A percentile compares a stretch with the other conserved stretches of the same genome.
Evolutionary conservation across 1,140 invertebrate genomes (phyloP).

Genomic region (Sinella curviseta): DNA sequence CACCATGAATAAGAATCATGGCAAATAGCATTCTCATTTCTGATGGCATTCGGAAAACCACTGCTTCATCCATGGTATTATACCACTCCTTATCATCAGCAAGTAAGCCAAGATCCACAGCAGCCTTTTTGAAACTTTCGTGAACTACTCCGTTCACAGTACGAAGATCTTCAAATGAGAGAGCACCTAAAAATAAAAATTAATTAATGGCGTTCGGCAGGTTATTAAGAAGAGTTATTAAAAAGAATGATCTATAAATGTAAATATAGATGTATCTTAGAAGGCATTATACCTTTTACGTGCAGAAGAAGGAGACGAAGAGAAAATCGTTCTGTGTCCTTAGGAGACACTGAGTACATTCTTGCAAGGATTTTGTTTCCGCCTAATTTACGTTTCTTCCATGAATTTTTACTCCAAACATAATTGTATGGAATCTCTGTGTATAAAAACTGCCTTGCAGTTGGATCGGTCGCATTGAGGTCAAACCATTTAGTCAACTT

Average conservation of each 20-base stretch:
- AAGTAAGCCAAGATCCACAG: constrained; percentile 49
- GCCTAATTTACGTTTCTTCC: constrained; percentile 50
- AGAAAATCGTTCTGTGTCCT: constrained; percentile 49
- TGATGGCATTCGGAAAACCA: constrained; percentile 25
- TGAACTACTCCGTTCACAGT: constrained; percentile 34
- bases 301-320: constrained; percentile 51
- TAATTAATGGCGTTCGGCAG: not conserved
- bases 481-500: constrained; percentile 36
- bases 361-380: constrained; percentile 49
- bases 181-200: constrained; percentile 30
- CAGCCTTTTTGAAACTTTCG: constrained; percentile 39
- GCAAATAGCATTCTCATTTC: constrained; percentile 54
- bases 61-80: constrained; percentile 46
- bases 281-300: constrained; percentile 49
- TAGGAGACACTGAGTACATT: constrained; percentile 51
- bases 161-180: constrained; percentile 36
- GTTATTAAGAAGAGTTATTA: no score
- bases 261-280: not conserved
- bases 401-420: constrained; percentile 51
- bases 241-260: no score
- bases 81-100: constrained; percentile 53
- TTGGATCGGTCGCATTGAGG: constrained; percentile 42
- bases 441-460: constrained; percentile 50
- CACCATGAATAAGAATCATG: constrained; percentile 52
- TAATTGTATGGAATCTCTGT: constrained; percentile 55